These are phyloP conservation scores for Steinernema feltiae DNA, from an alignment of 1,140 invertebrate species.

Conservation along the genomic window DNA sequence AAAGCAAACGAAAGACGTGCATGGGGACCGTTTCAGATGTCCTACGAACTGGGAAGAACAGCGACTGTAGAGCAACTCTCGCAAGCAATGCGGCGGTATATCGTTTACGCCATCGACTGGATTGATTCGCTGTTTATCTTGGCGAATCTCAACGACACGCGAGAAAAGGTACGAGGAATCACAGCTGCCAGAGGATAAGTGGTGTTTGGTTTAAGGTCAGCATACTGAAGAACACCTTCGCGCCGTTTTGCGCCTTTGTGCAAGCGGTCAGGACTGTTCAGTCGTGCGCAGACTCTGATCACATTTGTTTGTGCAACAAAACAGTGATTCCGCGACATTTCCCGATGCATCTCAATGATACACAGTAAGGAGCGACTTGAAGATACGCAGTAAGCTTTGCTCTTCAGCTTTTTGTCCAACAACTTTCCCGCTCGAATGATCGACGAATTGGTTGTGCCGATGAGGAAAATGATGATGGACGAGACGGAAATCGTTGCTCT, in stretches of 20 bases:
- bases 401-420: slow-evolving; percentile 32
- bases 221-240: slow-evolving; percentile 48
- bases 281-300: slow-evolving; percentile 10
- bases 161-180: slow-evolving; percentile 48
- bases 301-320: slow-evolving; percentile 31
- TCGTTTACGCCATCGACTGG: slow-evolving; percentile 47
- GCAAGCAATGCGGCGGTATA: slow-evolving; percentile 48
- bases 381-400: background rate
- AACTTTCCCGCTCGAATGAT: slow-evolving; percentile 30
- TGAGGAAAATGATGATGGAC: slow-evolving; percentile 19
- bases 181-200: background rate
- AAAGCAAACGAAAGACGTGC: slow-evolving; percentile 8
- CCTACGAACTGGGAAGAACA: slow-evolving; percentile 20
- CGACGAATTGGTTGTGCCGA: slow-evolving; percentile 31
- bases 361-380: slow-evolving; percentile 25
- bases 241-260: slow-evolving; percentile 48
- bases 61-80: slow-evolving; percentile 46
- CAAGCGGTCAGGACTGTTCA: slow-evolving; percentile 49
- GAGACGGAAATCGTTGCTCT: slow-evolving; percentile 36
- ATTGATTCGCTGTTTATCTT: slow-evolving; percentile 51
- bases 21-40: slow-evolving; percentile 28
- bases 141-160: slow-evolving; percentile 29
- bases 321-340: slow-evolving; percentile 19
- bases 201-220: slow-evolving; percentile 19
- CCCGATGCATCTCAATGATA: slow-evolving; percentile 31